These are phyloP conservation scores for Lepeophtheirus nordmannii DNA, from an alignment of 2,888 invertebrate genomes.

Conservation along the genomic window DNA sequence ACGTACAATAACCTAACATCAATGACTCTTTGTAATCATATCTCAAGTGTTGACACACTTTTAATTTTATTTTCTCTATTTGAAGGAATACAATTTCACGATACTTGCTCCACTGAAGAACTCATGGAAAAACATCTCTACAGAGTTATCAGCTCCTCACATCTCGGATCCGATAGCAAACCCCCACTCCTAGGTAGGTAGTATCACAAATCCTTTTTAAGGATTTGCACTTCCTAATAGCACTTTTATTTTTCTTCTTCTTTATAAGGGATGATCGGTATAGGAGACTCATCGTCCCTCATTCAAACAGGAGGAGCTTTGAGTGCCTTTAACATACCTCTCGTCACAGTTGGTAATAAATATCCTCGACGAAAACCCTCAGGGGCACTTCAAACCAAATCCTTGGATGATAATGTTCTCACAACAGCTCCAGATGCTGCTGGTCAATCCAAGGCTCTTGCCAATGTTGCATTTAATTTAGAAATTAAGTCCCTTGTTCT, in stretches of 20 bases:
- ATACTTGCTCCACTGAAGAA: constrained; percentile 16
- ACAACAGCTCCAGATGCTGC: constrained; percentile 23
- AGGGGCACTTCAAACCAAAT: neutral
- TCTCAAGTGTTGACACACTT: no score
- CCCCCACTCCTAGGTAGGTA: constrained; percentile 16
- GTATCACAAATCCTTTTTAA: neutral
- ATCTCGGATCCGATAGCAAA: neutral
- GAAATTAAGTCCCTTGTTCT: neutral
- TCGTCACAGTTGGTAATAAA: constrained; percentile 9
- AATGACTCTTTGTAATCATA: no score
- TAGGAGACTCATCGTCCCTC: constrained; percentile 9
- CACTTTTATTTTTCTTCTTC: neutral
- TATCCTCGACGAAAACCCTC: neutral
- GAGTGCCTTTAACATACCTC: constrained; percentile 20
- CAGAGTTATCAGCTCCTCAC: constrained; percentile 7
- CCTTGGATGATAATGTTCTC: constrained; percentile 11
- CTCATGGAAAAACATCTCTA: constrained; percentile 18
- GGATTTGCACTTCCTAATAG: neutral
- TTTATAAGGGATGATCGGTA: constrained; percentile 17
- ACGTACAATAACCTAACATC: no score
- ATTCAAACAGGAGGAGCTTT: constrained; percentile 15
- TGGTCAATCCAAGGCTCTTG: constrained; percentile 22
- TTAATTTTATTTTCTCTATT: no score
- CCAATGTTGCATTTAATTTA: constrained; percentile 8
- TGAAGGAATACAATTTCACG: constrained; percentile 4